phyloP scores from a whole-genome alignment of 2,888 invertebrate genomes.

The Apotomis turbidana region DNA sequence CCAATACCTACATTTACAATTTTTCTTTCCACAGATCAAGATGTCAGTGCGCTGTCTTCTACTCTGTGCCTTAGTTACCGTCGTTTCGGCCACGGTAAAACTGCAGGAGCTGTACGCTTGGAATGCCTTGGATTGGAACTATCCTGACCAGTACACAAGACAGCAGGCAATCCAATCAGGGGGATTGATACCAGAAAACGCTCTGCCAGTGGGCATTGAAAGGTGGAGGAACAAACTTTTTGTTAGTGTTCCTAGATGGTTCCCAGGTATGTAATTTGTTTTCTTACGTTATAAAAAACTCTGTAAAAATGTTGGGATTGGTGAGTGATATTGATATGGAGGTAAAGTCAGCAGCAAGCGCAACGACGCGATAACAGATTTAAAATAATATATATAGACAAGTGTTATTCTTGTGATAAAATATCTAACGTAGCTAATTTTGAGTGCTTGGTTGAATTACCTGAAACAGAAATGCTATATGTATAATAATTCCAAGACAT shows the following conservation, averaged over 20 bases:
- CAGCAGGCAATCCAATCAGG: conserved; percentile 86
- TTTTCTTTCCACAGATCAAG: conserved; percentile 23
- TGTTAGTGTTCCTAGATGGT: conserved; percentile 92
- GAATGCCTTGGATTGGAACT: conserved; percentile 90
- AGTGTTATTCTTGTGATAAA: too few species aligned
- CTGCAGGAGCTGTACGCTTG: conserved; percentile 89
- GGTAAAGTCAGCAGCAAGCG: too few species aligned
- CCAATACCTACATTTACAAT: neutral
- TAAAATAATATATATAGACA: too few species aligned
- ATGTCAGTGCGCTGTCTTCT: conserved; percentile 39
- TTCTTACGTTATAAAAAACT: too few species aligned
- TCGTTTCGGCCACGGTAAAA: conserved; percentile 73
- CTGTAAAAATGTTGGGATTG: too few species aligned
- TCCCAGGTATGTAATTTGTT: conserved; percentile 80
- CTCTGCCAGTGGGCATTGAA: conserved; percentile 92
- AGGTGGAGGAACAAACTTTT: conserved; percentile 92
- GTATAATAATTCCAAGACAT: too few species aligned
- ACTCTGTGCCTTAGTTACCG: conserved; percentile 58
- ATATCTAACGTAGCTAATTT: too few species aligned
- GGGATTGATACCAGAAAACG: conserved; percentile 89
- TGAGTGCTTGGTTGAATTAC: too few species aligned
- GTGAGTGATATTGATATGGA: too few species aligned
- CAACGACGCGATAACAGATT: too few species aligned
- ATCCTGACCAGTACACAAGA: conserved; percentile 85
- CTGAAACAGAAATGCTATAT: too few species aligned